Base-by-base conservation (phyloP, 2,113 vertebrate species). In the Acanthochromis polyacanthus region DNA sequence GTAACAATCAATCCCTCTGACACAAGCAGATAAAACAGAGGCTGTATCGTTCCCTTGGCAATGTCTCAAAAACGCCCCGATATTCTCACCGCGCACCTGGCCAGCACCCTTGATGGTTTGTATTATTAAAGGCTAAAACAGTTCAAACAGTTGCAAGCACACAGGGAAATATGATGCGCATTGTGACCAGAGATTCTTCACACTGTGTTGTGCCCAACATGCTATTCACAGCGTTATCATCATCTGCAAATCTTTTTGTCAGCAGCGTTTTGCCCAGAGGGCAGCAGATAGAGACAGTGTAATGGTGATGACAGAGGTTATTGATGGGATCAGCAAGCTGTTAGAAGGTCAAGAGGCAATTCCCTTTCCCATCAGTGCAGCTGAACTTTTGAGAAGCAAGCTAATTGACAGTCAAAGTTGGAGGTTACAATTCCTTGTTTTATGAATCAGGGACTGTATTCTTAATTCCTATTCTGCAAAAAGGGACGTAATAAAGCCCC, bases 1-100 rank as follows among this genome's bases (percentile, higher is more conserved):
- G 71, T 62, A 52, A 57, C 83, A 75, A 88, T 92, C 89, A 82
- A 79, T 92, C 84, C 83, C 75, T 62, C 75, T 79, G 80, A 85
- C 81, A 85, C 73, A 52, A 32, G 65, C 76, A 76, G 83, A 89
- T 76, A 83, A 81, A 84, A 86, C 68, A 74, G 67, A 67, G 63
- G 55, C 77, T 81, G 71, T 62, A 71, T 66, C 45, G 45, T 75
- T 82, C 72, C 46, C 40, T 48, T 82, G 86, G 77, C 80, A 66
- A 12, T 55, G 52, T 46, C 74, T 84, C 73, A 79, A 65, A 88
- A 88, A 78, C 50, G 60, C 51, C 57, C 30, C 11, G 36, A 62
- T 71, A 48, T 68, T 58, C 52, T 74, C 81, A 69, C n/a, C 25
- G 25, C 58, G 85, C 88, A 88, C 78, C 82, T 89, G 88, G 63